Evolutionary conservation across 2,113 vertebrate genomes (phyloP), one percentile per base, ranked within the genome.

Genomic region (Elgaria multicarinata): DNA sequence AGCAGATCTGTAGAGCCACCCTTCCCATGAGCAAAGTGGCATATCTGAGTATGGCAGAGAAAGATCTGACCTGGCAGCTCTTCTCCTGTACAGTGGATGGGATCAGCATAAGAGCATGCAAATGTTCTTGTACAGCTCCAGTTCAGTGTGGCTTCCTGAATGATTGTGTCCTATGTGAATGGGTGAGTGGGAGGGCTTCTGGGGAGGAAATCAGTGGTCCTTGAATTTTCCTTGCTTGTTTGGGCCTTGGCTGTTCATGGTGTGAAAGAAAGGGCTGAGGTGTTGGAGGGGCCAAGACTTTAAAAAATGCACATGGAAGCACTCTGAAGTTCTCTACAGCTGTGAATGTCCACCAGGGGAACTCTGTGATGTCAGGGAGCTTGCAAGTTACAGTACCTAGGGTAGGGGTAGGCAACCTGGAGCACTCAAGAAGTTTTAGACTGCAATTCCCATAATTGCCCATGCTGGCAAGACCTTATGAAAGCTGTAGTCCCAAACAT

Each of bases 281-380:
- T 3, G 10, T 6, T 14, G 4, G 75, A 13, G 3, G 75, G 20
- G 36, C 67, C 67, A 42, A 44, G 78, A 3, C 79, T 62, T 64
- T 26, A 5, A 14, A 24, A 39, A 39, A 42, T 1, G 7, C 10
- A 5, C 55, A 0, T 5, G 8, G 55, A 62, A 62, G 55, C 18
- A 53, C 20, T 22, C n/a, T 31, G 14, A 12, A 8, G 5, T 7
- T 1, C 8, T 36, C 1, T 50, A 53, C 33, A n/a, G 2, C 0
- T 39, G 53, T 6, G 28, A 39, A 26, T 28, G 44, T 46, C 26
- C 24, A 2, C 44, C 80, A 39, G 76, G 44, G 0, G 78, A 39
- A 39, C 74, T 31, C 67, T 72, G 62, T 44, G 83, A 22, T 87
- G 0, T 1, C 77, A 58, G 53, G 36, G 50, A 53, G 80, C 26